phyloP scores from a whole-genome alignment of 92 coral and sea anemone genomes.

The Epizoanthus illoricatus region DNA sequence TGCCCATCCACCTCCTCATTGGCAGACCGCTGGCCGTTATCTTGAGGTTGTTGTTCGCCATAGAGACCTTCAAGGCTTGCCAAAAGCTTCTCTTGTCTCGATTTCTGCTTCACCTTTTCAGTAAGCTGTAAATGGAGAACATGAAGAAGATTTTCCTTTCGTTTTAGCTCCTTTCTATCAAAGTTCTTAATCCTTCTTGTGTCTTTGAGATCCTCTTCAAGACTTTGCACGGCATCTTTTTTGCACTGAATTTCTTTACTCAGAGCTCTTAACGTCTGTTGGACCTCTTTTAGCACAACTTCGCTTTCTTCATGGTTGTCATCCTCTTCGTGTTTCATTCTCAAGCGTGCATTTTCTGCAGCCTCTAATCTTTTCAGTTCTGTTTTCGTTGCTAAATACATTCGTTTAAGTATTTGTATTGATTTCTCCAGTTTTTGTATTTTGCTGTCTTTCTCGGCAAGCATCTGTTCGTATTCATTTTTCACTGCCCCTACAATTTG shows the following conservation, averaged over 20 bases:
- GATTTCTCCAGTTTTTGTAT: conserved; percentile 54
- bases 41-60: background rate
- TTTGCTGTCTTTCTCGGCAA: conserved; percentile 58
- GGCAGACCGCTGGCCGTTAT: background rate
- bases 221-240: conserved; percentile 48
- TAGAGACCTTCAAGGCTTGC: conserved; percentile 30
- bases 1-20: background rate
- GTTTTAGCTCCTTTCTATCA: conserved; percentile 46
- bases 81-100: conserved; percentile 60
- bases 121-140: conserved; percentile 61
- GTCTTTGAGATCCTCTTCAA: conserved; percentile 57
- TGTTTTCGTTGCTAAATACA: conserved; percentile 62
- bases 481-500: conserved; percentile 39
- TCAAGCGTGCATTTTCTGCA: conserved; percentile 48
- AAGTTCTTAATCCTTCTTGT: conserved; percentile 27
- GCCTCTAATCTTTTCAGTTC: conserved; percentile 71
- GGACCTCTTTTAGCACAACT: conserved; percentile 49
- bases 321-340: conserved; percentile 35
- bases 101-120: conserved; percentile 68
- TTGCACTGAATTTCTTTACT: conserved; percentile 50
- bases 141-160: conserved; percentile 63
- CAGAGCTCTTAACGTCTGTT: conserved; percentile 47
- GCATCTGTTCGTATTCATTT: conserved; percentile 36
- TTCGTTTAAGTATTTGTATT: conserved; percentile 56
- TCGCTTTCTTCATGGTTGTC: conserved; percentile 40